phyloP scores from a whole-genome alignment of 2,888 invertebrate species.

The Flexamia atlantica region DNA sequence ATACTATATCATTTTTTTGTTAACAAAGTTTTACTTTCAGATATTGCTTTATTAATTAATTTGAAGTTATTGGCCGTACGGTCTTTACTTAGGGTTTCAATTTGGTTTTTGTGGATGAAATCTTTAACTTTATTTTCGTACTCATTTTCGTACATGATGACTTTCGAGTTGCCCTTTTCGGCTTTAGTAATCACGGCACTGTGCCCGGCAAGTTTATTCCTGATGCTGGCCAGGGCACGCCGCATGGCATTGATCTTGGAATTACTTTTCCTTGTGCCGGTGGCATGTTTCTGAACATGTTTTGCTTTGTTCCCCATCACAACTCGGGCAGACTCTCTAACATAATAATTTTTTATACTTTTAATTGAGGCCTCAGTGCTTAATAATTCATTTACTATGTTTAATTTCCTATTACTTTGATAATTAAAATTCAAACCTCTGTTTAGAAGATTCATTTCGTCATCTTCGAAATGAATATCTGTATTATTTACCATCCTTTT shows the following conservation, averaged over 20 bases:
- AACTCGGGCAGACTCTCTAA: background rate
- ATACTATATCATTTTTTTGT: background rate
- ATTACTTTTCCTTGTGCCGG: background rate
- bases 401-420: background rate
- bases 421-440: background rate
- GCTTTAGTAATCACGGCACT: too few species aligned
- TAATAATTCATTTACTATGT: background rate
- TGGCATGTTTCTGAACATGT: background rate
- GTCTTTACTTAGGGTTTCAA: background rate
- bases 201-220: too few species aligned
- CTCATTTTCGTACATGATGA: too few species aligned
- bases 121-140: too few species aligned
- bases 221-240: background rate
- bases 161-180: too few species aligned
- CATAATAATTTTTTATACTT: background rate
- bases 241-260: background rate
- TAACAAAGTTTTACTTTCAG: background rate
- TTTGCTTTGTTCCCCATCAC: background rate
- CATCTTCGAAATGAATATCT: background rate
- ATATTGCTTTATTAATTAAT: background rate
- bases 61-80: too few species aligned
- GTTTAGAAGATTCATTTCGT: background rate
- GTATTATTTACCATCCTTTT: background rate
- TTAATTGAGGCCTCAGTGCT: slow-evolving; percentile 13
- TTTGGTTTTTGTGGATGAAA: background rate